phyloP scores from a whole-genome alignment of 92 coral and sea anemone species.

The Epizoanthus scotinus region DNA sequence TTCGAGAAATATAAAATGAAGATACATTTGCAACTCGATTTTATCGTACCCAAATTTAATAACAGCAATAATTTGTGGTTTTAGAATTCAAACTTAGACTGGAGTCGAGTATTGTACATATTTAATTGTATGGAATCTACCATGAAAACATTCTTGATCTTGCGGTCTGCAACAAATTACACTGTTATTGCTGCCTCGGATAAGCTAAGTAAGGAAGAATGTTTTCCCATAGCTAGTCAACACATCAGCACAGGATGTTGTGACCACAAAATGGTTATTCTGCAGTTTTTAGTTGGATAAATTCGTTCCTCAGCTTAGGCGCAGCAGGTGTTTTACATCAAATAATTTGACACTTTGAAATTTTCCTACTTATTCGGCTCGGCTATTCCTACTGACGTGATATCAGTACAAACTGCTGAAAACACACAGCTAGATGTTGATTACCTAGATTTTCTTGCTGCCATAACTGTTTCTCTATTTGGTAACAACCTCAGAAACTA shows the following conservation, averaged over 20 bases:
- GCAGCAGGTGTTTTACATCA: neutral
- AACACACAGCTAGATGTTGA: neutral
- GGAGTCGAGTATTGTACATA: neutral
- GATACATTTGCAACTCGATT: neutral
- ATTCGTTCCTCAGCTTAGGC: neutral
- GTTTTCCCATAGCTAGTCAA: neutral
- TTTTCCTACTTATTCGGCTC: neutral
- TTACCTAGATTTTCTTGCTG: neutral
- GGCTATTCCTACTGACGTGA: neutral
- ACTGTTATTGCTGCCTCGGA: neutral
- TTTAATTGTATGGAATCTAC: neutral
- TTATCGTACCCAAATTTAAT: slow-evolving; percentile 7
- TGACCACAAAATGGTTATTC: neutral
- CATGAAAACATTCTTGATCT: slow-evolving; percentile 19
- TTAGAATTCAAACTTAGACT: neutral
- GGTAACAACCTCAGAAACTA: no score
- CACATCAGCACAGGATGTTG: neutral
- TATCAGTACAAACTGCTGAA: neutral
- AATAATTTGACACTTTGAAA: neutral
- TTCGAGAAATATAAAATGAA: neutral
- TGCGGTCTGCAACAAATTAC: slow-evolving; percentile 1
- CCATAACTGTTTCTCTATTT: neutral
- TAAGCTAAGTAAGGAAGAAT: neutral
- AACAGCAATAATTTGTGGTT: slow-evolving; percentile 3
- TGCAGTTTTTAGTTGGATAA: neutral